Base-by-base conservation (phyloP, 37 sponge, comb jelly and placozoan species). In the Axinella damicornis region DNA sequence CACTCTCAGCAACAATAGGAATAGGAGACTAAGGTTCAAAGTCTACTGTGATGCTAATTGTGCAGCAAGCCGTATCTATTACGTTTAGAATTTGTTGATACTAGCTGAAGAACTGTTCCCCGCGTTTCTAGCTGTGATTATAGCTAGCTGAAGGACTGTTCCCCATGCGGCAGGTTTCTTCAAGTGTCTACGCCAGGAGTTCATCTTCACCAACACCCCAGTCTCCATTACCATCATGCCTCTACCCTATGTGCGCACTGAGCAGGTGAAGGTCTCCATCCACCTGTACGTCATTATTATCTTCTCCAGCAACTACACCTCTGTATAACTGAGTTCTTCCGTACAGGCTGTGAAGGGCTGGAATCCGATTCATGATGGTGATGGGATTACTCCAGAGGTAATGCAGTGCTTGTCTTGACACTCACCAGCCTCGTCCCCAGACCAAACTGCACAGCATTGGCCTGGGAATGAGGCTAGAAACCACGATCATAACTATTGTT, bases 221-320 rank as follows among this genome's bases (percentile, higher is more conserved):
- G 80, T 84, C 30, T 57, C 84, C 16, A 41, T 84, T 58, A 79
- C 80, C 60, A 57, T 84, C 17, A 84, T 83, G 74, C 90, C 90
- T 38, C 83, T 84, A 0, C 84, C 85, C 25, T 84, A 66, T 73
- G 85, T 84, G 53, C 77, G 54, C 6, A 84, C 90, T 24, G 85
- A 84, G 33, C 74, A 36, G 64, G 83, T 89, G 32, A 0, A 66
- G 4, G 53, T 15, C 2, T 56, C 11, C 60, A 17, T 1, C 25
- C 1, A 60, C 27, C 20, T 20, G 34, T 32, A 72, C 71, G 0
- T 11, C 46, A 46, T 46, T 46, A 12, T 12, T 46, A 46, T n/a
- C n/a, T n/a, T n/a, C n/a, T n/a, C n/a, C n/a, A n/a, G n/a, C n/a
- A n/a, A n/a, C n/a, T n/a, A n/a, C n/a, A n/a, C n/a, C n/a, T n/a